These are phyloP conservation scores for Phaetusa simplex DNA, from an alignment of 2,113 vertebrate genomes.

Conservation along the genomic window DNA sequence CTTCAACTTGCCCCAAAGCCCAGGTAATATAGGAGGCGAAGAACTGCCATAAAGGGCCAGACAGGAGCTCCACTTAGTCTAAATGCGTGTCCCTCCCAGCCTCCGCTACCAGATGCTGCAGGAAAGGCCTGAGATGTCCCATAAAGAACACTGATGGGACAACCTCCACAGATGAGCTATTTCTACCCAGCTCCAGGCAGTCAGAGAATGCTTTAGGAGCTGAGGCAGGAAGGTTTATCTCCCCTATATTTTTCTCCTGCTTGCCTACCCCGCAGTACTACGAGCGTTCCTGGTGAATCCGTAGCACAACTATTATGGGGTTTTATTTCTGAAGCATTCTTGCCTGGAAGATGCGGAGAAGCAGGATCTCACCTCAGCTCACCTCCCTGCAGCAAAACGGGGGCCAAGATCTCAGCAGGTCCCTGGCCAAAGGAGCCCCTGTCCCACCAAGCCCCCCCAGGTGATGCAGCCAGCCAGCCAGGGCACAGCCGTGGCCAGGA, in stretches of 20 bases:
- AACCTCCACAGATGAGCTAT: neutral
- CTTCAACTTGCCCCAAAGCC: neutral
- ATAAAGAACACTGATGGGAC: neutral
- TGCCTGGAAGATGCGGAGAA: neutral
- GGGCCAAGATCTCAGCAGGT: neutral
- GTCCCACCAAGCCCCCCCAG: rapidly evolving
- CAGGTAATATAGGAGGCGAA: neutral
- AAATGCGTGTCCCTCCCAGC: neutral
- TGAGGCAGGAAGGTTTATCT: neutral
- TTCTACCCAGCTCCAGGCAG: neutral
- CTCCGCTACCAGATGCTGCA: neutral
- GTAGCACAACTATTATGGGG: rapidly evolving
- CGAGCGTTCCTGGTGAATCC: neutral
- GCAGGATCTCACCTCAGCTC: neutral
- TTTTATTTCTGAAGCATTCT: neutral
- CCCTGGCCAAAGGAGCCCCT: neutral
- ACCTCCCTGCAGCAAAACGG: neutral
- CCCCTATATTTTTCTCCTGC: neutral
- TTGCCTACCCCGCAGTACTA: neutral
- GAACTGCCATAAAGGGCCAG: neutral
- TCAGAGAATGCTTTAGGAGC: neutral
- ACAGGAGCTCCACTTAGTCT: neutral
- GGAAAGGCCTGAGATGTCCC: neutral
- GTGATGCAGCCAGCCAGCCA: rapidly evolving
- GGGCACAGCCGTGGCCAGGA: neutral